These are phyloP conservation scores for Chrysolina haemoptera DNA, from an alignment of 2,888 invertebrate genomes.

Conservation along the genomic window DNA sequence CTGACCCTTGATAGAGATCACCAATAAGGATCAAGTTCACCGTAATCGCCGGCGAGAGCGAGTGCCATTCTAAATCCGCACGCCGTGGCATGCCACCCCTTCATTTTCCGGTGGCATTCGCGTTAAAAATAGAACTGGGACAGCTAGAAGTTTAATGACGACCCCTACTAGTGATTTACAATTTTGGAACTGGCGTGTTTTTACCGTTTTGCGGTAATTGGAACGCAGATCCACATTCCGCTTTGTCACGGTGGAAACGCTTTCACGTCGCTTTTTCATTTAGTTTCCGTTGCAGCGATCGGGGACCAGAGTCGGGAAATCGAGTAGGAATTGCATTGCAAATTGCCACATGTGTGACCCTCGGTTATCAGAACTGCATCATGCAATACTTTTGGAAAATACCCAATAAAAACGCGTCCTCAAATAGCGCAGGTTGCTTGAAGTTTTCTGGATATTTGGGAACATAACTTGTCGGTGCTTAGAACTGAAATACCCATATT, in stretches of 20 bases:
- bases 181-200: background rate
- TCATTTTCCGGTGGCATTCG: background rate
- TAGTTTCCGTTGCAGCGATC: background rate
- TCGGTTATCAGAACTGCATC: no score
- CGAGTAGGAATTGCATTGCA: background rate
- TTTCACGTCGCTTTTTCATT: background rate
- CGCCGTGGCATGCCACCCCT: background rate
- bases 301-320: background rate
- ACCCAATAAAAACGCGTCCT: no score
- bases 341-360: no score
- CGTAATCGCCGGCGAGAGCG: background rate
- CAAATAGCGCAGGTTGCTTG: no score
- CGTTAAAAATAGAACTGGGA: slow-evolving; percentile 2
- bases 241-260: background rate
- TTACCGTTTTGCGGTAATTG: background rate
- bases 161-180: background rate
- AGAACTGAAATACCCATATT: no score
- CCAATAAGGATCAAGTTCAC: background rate
- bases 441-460: no score
- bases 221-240: background rate
- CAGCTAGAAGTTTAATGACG: background rate
- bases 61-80: background rate
- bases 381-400: no score
- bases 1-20: background rate
- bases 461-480: no score